Conservation (phyloP, 2,888 invertebrate genomes). For the Tridacna crocea region DNA sequence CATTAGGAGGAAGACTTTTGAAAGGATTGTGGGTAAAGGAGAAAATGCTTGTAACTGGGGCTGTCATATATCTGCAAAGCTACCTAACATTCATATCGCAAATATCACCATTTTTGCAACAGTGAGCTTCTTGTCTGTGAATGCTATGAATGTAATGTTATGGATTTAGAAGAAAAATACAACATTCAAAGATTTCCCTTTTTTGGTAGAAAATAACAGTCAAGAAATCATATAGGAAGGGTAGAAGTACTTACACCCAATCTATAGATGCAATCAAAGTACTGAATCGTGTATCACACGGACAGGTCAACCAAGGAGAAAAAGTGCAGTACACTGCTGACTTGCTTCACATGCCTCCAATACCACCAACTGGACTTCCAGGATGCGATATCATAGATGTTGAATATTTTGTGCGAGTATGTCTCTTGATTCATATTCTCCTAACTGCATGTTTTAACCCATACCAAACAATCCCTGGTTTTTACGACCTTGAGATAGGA, state of each 20-base stretch:
- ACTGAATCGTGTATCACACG: neutral
- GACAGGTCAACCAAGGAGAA: conserved; percentile 71
- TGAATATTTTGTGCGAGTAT: conserved; percentile 87
- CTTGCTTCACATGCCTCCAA: conserved; percentile 94
- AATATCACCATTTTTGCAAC: too few species aligned
- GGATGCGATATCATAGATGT: conserved; percentile 97
- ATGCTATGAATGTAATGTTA: too few species aligned
- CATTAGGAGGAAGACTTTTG: too few species aligned
- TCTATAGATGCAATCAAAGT: neutral
- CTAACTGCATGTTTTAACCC: neutral
- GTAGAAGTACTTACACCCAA: neutral
- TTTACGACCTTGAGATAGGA: too few species aligned
- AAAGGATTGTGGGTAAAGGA: too few species aligned
- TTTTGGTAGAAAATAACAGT: neutral
- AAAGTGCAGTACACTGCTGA: conserved; percentile 91
- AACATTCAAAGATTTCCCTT: too few species aligned
- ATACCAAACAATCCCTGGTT: too few species aligned
- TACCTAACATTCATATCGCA: too few species aligned
- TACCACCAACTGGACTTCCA: conserved; percentile 96
- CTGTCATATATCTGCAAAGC: too few species aligned
- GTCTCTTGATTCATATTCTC: neutral
- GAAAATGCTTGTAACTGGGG: too few species aligned
- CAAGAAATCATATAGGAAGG: neutral
- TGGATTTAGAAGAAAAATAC: too few species aligned
- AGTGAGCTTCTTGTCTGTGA: too few species aligned